Evolutionary conservation across 1,140 invertebrate genomes (phyloP).

Genomic region (Ostrea edulis): DNA sequence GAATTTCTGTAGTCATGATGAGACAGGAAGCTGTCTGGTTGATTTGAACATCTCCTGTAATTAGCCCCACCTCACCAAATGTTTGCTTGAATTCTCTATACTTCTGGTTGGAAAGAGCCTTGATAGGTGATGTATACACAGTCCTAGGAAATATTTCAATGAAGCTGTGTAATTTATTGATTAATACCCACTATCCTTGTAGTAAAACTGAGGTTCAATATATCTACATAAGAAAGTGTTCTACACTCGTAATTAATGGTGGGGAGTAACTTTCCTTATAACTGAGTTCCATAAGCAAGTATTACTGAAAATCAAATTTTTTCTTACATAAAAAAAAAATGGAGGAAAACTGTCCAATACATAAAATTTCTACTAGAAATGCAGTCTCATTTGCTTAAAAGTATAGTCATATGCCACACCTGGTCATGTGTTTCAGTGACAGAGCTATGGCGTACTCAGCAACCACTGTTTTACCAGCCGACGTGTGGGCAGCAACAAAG

Average conservation of each 20-base stretch:
- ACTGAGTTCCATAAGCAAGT: no score
- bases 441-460: slow-evolving; percentile 98
- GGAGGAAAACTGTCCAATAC: no score
- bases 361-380: no score
- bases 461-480: slow-evolving; percentile 99
- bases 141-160: slow-evolving; percentile 83
- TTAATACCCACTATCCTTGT: no score
- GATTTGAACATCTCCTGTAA: slow-evolving; percentile 98
- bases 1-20: slow-evolving; percentile 99
- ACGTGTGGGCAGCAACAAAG: slow-evolving; percentile 99
- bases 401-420: slow-evolving; percentile 79
- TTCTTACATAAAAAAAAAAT: no score
- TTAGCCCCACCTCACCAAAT: slow-evolving; percentile 92
- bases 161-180: no score
- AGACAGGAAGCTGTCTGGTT: slow-evolving; percentile 94
- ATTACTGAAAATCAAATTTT: no score
- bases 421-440: slow-evolving; percentile 94
- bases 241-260: no score
- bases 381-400: no score
- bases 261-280: no score
- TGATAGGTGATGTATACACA: slow-evolving; percentile 99
- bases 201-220: no score
- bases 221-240: no score
- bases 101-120: slow-evolving; percentile 99
- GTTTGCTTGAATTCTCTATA: slow-evolving; percentile 97